Evolutionary conservation across 2,888 invertebrate genomes (phyloP), one percentile per base, ranked within the genome.

Genomic region (Celastrina argiolus): DNA sequence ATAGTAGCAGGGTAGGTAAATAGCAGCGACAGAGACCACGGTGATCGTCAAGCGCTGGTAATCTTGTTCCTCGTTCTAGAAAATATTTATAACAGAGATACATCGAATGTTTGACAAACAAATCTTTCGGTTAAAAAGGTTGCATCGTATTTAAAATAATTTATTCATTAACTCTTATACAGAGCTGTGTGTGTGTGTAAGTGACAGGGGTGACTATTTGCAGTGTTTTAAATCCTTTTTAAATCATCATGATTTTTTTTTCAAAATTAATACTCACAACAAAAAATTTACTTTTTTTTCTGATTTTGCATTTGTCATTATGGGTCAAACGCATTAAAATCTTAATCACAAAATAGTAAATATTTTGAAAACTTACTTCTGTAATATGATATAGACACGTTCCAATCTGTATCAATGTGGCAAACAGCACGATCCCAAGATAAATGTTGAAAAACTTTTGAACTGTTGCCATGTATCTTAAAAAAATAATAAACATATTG

Each of bases 1-100:
- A 6, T 61, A 61, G 22, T 61, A 61, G 61, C 61, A 61, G 22
- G 61, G 61, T 8, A 61, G 18, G 22, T 61, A 61, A 14, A 61
- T 61, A 39, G 39, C 39, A 22, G 22, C 61, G 36, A 39, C 14
- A 4, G 61, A 7, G 22, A 18, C 36, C 12, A 36, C 12, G 5
- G 61, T 39, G 10, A 61, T 36, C 18, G 5, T 22, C 26, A 39
- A 4, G 22, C 14, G 39, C 39, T 39, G 12, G 6, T 22, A 39
- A 10, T 61, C 39, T 12, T 22, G 22, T 14, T 61, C 39, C 18
- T 22, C 61, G 22, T 61, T 39, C 61, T 61, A 36, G n/a, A 61
- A 61, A 18, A 16, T 3, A 45, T 16, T 26, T 26, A 56, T 1
- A 45, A 39, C 2, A 14, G 2, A 10, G 34, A 34, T 34, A 39